A percentile compares a stretch with the other conserved stretches of the same genome.
phyloP scores from a whole-genome alignment of 2,888 invertebrate species.

The Sceliomorpha sp. region DNA sequence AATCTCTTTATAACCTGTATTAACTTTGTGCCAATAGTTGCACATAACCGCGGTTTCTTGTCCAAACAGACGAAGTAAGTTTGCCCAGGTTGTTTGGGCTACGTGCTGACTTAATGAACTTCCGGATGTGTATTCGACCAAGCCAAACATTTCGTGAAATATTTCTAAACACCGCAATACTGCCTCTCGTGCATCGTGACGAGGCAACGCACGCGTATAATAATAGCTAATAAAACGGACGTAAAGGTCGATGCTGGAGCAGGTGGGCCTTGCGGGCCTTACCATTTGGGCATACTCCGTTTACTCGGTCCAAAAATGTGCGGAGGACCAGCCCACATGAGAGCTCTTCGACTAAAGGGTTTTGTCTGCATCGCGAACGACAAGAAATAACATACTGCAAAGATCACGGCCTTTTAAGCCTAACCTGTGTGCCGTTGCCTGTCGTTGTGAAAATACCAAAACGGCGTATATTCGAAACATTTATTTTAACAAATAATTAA shows the following conservation, averaged over 20 bases:
- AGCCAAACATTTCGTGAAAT: constrained; percentile 70
- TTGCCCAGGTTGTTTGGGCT: constrained; percentile 73
- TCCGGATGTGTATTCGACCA: constrained; percentile 59
- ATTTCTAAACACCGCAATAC: constrained; percentile 75
- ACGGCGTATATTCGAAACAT: constrained; percentile 36
- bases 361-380: constrained; percentile 66
- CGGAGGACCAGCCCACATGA: constrained; percentile 66
- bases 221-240: constrained; percentile 79
- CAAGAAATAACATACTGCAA: constrained; percentile 60
- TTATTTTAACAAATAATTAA: constrained; percentile 42
- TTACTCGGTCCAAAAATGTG: constrained; percentile 60
- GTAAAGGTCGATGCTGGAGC: constrained; percentile 71
- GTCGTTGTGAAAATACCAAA: constrained; percentile 20
- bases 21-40: too few relatives aligned
- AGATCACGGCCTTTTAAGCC: constrained; percentile 56
- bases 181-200: constrained; percentile 36
- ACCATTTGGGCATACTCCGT: constrained; percentile 66
- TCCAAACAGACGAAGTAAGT: constrained; percentile 17
- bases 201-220: constrained; percentile 70
- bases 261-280: constrained; percentile 68
- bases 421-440: constrained; percentile 48
- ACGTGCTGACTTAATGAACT: constrained; percentile 74
- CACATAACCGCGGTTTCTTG: constrained; percentile 7
- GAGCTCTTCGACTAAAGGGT: constrained; percentile 52
- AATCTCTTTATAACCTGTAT: too few relatives aligned